A percentile compares a stretch with the other conserved stretches of the same genome.
Evolutionary conservation across 1,140 invertebrate genomes (phyloP).

Genomic region (Tetraneura akinire): DNA sequence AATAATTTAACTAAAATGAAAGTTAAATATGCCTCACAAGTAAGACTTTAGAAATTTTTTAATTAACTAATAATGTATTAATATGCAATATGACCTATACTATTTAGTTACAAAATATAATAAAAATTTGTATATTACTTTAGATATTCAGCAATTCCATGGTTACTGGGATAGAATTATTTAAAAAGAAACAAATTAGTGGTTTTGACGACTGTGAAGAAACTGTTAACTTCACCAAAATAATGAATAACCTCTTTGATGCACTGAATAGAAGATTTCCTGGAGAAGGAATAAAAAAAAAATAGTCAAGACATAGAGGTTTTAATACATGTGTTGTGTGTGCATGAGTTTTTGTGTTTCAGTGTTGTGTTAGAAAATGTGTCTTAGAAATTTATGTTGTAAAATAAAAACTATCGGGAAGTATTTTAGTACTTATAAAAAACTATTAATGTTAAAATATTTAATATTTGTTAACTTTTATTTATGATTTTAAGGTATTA

Average conservation of each 20-base stretch:
- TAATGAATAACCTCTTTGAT: not conserved
- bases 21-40: constrained; percentile 3
- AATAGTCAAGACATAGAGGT: constrained; percentile 15
- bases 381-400: too few relatives aligned
- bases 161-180: not conserved
- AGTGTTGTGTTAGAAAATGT: too few relatives aligned
- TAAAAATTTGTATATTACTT: too few relatives aligned
- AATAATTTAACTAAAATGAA: too few relatives aligned
- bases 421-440: too few relatives aligned
- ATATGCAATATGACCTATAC: not conserved
- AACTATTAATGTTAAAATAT: too few relatives aligned
- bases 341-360: too few relatives aligned
- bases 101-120: not conserved
- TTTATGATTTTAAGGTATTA: constrained; percentile 10
- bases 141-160: constrained; percentile 8
- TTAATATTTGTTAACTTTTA: too few relatives aligned
- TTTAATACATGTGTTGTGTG: too few relatives aligned
- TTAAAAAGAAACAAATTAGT: not conserved
- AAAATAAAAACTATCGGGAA: too few relatives aligned
- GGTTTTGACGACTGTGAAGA: not conserved
- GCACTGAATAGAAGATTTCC: not conserved
- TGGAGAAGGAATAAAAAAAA: not conserved
- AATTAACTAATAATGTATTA: not conserved
- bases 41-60: not conserved
- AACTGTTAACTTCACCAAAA: not conserved